Conservation (phyloP, 2,888 invertebrate species). For the Lasioglossum marginatum region DNA sequence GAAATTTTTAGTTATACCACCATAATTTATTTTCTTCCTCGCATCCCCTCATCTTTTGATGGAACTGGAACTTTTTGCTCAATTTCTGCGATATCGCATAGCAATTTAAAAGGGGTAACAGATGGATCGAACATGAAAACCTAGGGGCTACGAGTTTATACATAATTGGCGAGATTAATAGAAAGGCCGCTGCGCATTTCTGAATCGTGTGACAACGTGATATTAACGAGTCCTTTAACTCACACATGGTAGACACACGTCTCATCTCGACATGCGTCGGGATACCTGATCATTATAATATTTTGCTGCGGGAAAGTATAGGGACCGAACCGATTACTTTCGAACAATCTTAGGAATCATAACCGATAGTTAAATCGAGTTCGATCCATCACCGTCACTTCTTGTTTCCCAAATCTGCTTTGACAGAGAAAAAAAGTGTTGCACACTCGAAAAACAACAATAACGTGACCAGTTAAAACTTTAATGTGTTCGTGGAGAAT, state of each 20-base stretch:
- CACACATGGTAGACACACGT: conserved; percentile 69
- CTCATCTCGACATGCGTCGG: conserved; percentile 17
- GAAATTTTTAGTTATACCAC: neutral
- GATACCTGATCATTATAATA: conserved; percentile 82
- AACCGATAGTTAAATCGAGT: conserved; percentile 75
- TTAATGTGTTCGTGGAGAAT: too few relatives aligned
- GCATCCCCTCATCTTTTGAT: neutral
- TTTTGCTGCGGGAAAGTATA: conserved; percentile 65
- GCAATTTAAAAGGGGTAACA: neutral
- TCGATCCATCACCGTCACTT: conserved; percentile 38
- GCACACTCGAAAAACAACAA: neutral
- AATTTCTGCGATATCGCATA: neutral
- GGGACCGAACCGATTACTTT: conserved; percentile 45
- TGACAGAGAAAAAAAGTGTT: neutral
- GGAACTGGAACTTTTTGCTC: neutral
- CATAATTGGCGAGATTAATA: conserved; percentile 71
- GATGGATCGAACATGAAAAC: neutral
- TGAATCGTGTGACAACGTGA: conserved; percentile 74
- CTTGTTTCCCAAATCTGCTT: neutral
- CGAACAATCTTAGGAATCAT: conserved; percentile 65
- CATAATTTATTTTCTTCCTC: neutral
- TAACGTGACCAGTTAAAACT: neutral
- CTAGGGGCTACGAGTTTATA: conserved; percentile 9
- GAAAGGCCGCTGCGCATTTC: conserved; percentile 70
- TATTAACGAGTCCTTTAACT: conserved; percentile 77